phyloP scores from a whole-genome alignment of 2,797 vertebrate genomes.

The Balearica regulorum region DNA sequence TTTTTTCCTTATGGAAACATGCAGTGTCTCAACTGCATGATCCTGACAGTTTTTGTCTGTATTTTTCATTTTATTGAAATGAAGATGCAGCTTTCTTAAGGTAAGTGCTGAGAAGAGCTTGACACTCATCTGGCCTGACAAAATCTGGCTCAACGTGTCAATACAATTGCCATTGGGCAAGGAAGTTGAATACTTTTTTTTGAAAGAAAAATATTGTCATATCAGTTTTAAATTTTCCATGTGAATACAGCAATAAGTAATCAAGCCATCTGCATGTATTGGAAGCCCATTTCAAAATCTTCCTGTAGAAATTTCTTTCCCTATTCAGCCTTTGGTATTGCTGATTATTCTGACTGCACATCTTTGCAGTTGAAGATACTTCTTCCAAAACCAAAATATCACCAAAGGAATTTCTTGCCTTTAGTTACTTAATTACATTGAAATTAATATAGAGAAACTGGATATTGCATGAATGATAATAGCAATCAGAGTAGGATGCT shows the following conservation, averaged over 20 bases:
- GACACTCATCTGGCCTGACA: not conserved
- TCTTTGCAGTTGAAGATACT: not conserved
- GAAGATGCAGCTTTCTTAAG: not conserved
- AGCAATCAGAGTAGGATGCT: not conserved
- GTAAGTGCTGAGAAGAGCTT: not conserved
- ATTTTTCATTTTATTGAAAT: not conserved
- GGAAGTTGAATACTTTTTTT: not conserved
- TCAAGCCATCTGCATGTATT: not conserved
- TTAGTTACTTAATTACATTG: not conserved
- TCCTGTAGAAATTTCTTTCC: not conserved
- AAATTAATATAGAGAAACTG: constrained; percentile 18
- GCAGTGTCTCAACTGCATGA: not conserved
- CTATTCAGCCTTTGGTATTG: not conserved
- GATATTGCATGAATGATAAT: constrained; percentile 1
- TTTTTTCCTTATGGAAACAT: not conserved
- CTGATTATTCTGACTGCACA: not conserved
- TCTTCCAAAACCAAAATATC: not conserved
- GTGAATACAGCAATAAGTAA: not conserved
- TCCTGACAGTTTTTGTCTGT: not conserved
- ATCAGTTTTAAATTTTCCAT: not conserved
- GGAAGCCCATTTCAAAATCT: not conserved
- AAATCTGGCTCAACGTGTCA: not conserved
- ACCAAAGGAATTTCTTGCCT: not conserved
- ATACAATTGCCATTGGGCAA: not conserved
- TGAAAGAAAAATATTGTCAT: not conserved